Evolutionary conservation across 2,113 vertebrate species (phyloP).

Genomic region (Garra rufa): DNA sequence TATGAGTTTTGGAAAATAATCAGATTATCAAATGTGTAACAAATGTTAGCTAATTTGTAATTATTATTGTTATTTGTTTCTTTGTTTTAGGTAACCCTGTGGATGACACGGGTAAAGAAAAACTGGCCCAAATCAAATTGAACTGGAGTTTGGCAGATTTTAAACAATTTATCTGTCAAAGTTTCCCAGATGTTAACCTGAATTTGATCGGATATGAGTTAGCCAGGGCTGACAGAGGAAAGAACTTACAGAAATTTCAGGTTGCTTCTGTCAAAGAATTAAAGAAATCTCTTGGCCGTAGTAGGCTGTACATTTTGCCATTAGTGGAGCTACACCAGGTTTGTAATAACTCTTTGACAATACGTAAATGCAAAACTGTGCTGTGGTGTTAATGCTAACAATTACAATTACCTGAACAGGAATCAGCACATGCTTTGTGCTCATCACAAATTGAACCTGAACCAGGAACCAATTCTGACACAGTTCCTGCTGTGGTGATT

Average conservation of each 20-base stretch:
- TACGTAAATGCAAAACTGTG: neutral
- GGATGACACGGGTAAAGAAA: neutral
- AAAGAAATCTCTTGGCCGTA: neutral
- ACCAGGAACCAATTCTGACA: too few species aligned
- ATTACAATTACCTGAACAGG: too few species aligned
- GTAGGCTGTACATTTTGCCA: constrained; percentile 3
- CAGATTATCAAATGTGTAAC: too few species aligned
- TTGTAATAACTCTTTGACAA: neutral
- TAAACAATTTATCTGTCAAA: constrained; percentile 1
- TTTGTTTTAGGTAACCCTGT: too few species aligned
- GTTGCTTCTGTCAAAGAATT: neutral
- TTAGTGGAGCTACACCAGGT: neutral
- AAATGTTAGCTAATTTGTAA: too few species aligned
- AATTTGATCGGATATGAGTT: neutral
- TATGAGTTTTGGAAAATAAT: too few species aligned
- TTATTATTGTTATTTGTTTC: too few species aligned
- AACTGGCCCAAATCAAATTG: neutral
- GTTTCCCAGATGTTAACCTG: constrained; percentile 1
- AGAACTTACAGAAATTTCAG: neutral
- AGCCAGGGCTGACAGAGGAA: too few species aligned
- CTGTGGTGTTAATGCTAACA: neutral
- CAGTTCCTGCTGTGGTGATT: too few species aligned
- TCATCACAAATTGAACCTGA: too few species aligned
- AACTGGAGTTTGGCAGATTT: neutral
- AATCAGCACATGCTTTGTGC: too few species aligned